Percentiles rank a stretch among this genome's conserved stretches.
Evolutionary conservation across 2,888 invertebrate genomes (phyloP).

Genomic region (Listrodromus nycthemerus): DNA sequence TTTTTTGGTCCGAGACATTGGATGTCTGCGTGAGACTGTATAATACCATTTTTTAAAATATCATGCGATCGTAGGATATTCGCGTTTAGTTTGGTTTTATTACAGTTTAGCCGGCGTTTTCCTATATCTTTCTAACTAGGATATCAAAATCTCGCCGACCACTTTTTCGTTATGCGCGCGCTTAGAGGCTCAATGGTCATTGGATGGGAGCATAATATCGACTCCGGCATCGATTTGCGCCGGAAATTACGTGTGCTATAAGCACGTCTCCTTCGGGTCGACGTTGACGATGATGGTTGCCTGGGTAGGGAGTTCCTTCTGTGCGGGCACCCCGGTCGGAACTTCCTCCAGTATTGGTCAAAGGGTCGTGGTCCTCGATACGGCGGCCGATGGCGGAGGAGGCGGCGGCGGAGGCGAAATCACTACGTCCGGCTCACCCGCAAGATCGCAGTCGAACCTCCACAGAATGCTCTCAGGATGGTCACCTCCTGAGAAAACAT

Average conservation of each 20-base stretch:
- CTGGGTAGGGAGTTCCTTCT: slow-evolving; percentile 79
- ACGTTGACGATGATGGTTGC: slow-evolving; percentile 79
- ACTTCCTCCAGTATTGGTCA: slow-evolving; percentile 84
- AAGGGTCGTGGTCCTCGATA: slow-evolving; percentile 82
- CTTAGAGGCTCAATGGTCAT: slow-evolving; percentile 46
- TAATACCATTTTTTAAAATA: background rate
- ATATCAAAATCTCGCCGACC: slow-evolving; percentile 22
- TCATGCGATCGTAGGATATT: slow-evolving; percentile 32
- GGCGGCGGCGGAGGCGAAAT: slow-evolving; percentile 80
- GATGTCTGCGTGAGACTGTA: slow-evolving; percentile 57
- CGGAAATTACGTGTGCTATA: slow-evolving; percentile 81
- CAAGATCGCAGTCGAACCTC: slow-evolving; percentile 84
- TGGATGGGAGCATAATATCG: slow-evolving; percentile 56
- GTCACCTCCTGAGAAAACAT: slow-evolving; percentile 80
- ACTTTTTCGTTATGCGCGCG: background rate
- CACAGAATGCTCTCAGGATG: slow-evolving; percentile 83
- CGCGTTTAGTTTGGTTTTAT: slow-evolving; percentile 11
- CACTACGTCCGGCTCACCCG: slow-evolving; percentile 83
- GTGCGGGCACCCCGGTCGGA: slow-evolving; percentile 81
- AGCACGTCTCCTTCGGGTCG: slow-evolving; percentile 82
- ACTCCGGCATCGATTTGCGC: slow-evolving; percentile 66
- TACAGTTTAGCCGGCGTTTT: slow-evolving; percentile 25
- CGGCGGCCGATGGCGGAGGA: slow-evolving; percentile 80
- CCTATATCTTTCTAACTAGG: background rate
- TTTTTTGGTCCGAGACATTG: slow-evolving; percentile 52